A percentile compares a stretch with the other conserved stretches of the same genome.
phyloP scores from a whole-genome alignment of 2,797 vertebrate genomes.

The Thaleichthys pacificus region DNA sequence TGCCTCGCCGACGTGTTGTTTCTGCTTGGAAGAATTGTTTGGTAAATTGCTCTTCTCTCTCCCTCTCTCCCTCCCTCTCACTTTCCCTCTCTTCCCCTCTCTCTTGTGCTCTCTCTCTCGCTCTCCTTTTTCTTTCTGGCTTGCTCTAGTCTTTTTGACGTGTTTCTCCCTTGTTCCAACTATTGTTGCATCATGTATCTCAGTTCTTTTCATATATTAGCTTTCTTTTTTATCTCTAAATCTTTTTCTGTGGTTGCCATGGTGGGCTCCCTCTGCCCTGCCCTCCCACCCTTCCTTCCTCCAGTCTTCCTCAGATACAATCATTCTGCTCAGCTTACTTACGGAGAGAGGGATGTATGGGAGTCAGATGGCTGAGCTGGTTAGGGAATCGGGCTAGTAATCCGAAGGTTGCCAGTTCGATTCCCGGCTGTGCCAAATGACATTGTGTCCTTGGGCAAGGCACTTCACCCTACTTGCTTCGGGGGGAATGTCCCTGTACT shows the following conservation, averaged over 20 bases:
- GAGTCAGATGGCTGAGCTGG: too few relatives aligned
- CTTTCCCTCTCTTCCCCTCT: not conserved
- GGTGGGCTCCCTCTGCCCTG: not conserved
- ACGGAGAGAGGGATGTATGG: slow-evolving; percentile 19
- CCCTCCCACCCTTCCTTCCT: not conserved
- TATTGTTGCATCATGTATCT: not conserved
- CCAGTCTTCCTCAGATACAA: too few relatives aligned
- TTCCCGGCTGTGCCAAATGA: too few relatives aligned
- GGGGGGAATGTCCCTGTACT: too few relatives aligned
- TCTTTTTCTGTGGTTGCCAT: not conserved
- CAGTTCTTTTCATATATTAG: not conserved
- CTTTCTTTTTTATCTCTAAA: not conserved
- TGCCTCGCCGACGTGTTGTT: too few relatives aligned
- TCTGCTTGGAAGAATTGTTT: too few relatives aligned
- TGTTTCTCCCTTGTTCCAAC: not conserved
- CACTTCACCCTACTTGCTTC: too few relatives aligned
- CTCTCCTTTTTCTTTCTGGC: not conserved
- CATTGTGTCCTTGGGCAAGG: too few relatives aligned
- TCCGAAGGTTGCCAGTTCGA: too few relatives aligned
- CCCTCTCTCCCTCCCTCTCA: not conserved
- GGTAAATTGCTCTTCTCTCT: not conserved
- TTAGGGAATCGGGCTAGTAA: too few relatives aligned
- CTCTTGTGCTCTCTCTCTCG: not conserved
- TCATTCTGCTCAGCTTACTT: not conserved
- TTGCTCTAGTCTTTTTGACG: not conserved